A percentile compares a stretch with the other conserved stretches of the same genome.
These are phyloP conservation scores for Melangyna quadrimaculata DNA, from an alignment of 2,888 invertebrate species.

Conservation along the genomic window DNA sequence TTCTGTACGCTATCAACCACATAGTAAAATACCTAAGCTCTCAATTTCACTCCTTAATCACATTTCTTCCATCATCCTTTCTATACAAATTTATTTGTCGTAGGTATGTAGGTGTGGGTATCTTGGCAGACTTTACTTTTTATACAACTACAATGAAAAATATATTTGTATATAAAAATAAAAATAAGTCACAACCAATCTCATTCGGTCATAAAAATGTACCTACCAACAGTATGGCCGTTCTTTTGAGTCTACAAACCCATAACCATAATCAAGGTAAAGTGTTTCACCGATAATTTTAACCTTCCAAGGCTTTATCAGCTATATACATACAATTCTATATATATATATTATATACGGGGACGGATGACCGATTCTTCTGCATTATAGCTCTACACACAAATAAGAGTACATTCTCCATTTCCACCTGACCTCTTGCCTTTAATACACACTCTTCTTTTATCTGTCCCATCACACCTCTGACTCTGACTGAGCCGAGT, in stretches of 20 bases:
- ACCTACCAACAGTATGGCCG: conserved; percentile 52
- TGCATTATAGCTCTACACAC: conserved; percentile 2
- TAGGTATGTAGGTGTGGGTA: neutral
- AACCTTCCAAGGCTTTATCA: conserved; percentile 64
- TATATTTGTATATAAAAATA: neutral
- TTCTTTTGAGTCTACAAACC: conserved; percentile 49
- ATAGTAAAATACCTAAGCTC: conserved; percentile 59
- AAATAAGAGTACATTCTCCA: neutral
- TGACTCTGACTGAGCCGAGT: conserved; percentile 38
- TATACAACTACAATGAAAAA: neutral
- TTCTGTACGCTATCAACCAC: neutral
- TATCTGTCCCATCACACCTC: conserved; percentile 13
- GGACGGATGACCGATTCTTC: conserved; percentile 30
- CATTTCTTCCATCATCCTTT: conserved; percentile 50
- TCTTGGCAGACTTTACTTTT: neutral
- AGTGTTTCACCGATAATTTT: conserved; percentile 70
- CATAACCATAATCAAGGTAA: conserved; percentile 67
- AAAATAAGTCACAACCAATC: conserved; percentile 32
- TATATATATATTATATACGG: neutral
- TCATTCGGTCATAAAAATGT: conserved; percentile 44
- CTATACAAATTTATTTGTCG: neutral
- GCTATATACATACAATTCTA: too few relatives aligned
- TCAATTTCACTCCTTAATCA: conserved; percentile 63
- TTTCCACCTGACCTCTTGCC: conserved; percentile 64
- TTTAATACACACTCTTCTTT: conserved; percentile 44